These are phyloP conservation scores for Barypeithes pellucidus DNA, from an alignment of 2,888 invertebrate species.

Conservation along the genomic window DNA sequence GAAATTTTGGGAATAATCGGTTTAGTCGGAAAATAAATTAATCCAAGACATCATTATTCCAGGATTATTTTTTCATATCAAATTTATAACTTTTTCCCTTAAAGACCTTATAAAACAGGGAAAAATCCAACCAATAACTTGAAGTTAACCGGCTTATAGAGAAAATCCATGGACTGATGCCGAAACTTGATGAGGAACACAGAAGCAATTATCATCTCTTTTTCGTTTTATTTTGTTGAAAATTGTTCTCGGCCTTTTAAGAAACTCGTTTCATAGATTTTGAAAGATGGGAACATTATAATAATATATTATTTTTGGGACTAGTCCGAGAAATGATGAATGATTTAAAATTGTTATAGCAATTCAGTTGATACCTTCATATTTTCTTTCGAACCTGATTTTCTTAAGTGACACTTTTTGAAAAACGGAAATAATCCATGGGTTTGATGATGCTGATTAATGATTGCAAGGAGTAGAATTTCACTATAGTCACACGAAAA, in stretches of 20 bases:
- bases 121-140: slow-evolving; percentile 19
- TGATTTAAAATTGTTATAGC: too few relatives aligned
- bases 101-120: slow-evolving; percentile 4
- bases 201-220: slow-evolving; percentile 26
- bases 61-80: background rate
- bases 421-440: too few relatives aligned
- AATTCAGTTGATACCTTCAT: too few relatives aligned
- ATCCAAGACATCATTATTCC: background rate
- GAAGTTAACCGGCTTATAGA: slow-evolving; percentile 25
- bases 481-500: too few relatives aligned
- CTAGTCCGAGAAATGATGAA: background rate
- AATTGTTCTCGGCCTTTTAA: background rate
- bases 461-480: too few relatives aligned
- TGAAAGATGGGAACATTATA: background rate
- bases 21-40: background rate
- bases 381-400: too few relatives aligned
- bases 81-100: background rate
- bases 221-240: slow-evolving; percentile 23
- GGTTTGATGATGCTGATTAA: too few relatives aligned
- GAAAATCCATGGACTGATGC: slow-evolving; percentile 22
- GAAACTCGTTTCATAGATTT: background rate
- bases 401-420: too few relatives aligned
- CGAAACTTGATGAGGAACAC: slow-evolving; percentile 28
- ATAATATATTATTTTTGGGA: too few relatives aligned
- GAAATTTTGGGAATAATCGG: too few relatives aligned